These are phyloP conservation scores for Drosophila dives DNA, from an alignment of 2,888 invertebrate genomes.

Conservation along the genomic window DNA sequence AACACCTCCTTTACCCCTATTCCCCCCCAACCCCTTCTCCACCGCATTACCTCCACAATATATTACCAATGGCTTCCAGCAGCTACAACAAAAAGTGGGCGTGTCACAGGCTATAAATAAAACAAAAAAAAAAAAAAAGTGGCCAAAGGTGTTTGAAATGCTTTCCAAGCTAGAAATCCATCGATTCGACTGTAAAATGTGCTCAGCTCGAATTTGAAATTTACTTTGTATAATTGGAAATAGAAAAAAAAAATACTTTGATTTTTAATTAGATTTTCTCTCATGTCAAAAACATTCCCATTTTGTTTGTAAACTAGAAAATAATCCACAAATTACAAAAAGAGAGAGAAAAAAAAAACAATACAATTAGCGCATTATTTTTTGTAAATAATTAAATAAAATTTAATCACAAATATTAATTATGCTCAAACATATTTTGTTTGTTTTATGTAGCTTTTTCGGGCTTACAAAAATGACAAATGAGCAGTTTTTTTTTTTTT, in stretches of 20 bases:
- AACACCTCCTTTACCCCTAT: background rate
- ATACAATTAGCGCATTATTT: background rate
- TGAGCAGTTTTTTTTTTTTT: background rate
- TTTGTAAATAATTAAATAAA: background rate
- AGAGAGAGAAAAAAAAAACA: background rate
- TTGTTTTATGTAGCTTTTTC: background rate
- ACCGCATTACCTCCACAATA: too few species aligned
- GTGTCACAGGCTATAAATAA: slow-evolving; percentile 42
- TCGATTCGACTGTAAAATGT: background rate
- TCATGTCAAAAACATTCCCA: background rate
- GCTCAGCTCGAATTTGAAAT: background rate
- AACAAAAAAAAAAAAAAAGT: background rate
- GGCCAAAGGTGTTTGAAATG: background rate
- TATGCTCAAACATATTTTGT: background rate
- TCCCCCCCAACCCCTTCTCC: background rate
- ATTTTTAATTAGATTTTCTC: background rate
- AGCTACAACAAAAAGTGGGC: slow-evolving; percentile 8
- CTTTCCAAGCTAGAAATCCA: background rate
- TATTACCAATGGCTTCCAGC: background rate
- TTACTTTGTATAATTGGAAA: background rate
- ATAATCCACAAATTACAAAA: background rate
- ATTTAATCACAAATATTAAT: background rate
- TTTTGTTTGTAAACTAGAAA: background rate
- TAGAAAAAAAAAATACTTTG: background rate
- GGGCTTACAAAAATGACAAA: background rate